Evolutionary conservation across 2,888 invertebrate species (phyloP).

Genomic region (Caenorhabditis virilis): DNA sequence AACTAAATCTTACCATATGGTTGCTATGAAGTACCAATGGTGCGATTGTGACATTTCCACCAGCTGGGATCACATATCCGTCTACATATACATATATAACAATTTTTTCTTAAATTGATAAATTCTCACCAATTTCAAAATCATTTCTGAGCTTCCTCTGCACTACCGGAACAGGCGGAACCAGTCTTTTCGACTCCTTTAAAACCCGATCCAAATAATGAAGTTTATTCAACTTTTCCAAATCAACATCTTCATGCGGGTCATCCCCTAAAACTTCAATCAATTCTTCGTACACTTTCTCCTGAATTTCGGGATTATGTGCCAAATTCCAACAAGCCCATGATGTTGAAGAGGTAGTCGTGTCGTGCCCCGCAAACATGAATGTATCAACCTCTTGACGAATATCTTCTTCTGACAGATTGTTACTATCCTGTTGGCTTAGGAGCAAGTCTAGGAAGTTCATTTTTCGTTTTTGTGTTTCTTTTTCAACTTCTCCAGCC

Average conservation of each 20-base stretch:
- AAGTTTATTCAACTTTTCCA: constrained; percentile 59
- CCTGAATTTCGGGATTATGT: constrained; percentile 69
- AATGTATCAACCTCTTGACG: constrained; percentile 70
- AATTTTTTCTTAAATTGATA: neutral
- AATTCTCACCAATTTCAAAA: constrained; percentile 48
- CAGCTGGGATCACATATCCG: constrained; percentile 28
- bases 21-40: constrained; percentile 43
- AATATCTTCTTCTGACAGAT: constrained; percentile 70
- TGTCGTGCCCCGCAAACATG: constrained; percentile 72
- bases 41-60: constrained; percentile 25
- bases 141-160: constrained; percentile 66
- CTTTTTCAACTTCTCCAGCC: constrained; percentile 23
- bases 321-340: constrained; percentile 70
- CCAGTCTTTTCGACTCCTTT: constrained; percentile 61
- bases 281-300: constrained; percentile 46
- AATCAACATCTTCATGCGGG: constrained; percentile 57
- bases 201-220: constrained; percentile 60
- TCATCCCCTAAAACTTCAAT: constrained; percentile 46
- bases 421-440: constrained; percentile 58
- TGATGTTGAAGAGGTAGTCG: constrained; percentile 70
- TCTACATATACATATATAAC: constrained; percentile 16
- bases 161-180: constrained; percentile 61
- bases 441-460: constrained; percentile 72
- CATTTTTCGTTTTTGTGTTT: constrained; percentile 33
- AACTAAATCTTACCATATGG: constrained; percentile 7